Evolutionary conservation across 1,140 invertebrate species (phyloP), one percentile per base, ranked within the genome.

Genomic region (Vanessa atalanta): DNA sequence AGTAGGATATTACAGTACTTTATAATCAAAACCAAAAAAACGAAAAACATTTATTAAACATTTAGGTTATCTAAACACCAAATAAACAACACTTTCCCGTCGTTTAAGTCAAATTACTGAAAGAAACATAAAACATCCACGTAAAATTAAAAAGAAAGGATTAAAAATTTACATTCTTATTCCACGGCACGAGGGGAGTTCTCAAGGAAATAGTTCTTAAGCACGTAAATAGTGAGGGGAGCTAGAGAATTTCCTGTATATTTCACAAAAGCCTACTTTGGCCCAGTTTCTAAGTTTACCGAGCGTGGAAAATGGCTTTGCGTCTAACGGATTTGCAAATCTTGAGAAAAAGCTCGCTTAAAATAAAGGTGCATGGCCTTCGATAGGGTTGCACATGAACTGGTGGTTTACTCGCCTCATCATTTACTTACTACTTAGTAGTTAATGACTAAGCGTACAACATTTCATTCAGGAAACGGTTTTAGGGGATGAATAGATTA

Each of bases 261-360:
- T 90, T 87, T 88, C 76, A 83, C 82, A 83, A 85, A 90, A 88
- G 88, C 86, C 90, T 87, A 91, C 88, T 89, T 89, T 89, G 88
- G 82, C 90, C 88, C 83, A 90, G 87, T 90, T 92, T 86, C 86
- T 85, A 83, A 89, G 83, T 90, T 90, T 89, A 88, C 88, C 83
- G 85, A 89, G 83, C 88, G 83, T 86, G 81, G 84, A 91, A 88
- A 91, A 91, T 91, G 85, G 84, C 80, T 89, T 88, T 83, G 81
- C 85, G 84, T 83, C 79, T 87, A 83, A 80, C 81, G 83, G 87
- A 89, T 88, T 89, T 90, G 81, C 79, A 86, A 81, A 85, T 84
- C 86, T 88, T 86, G 84, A 83, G 80, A 84, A 88, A 85, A 87
- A 83, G 66, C 77, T 74, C 73, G 77, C 75, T 78, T 78, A 82